Base-by-base conservation (phyloP, 2,113 vertebrate species). In the Ardeotis arabs region DNA sequence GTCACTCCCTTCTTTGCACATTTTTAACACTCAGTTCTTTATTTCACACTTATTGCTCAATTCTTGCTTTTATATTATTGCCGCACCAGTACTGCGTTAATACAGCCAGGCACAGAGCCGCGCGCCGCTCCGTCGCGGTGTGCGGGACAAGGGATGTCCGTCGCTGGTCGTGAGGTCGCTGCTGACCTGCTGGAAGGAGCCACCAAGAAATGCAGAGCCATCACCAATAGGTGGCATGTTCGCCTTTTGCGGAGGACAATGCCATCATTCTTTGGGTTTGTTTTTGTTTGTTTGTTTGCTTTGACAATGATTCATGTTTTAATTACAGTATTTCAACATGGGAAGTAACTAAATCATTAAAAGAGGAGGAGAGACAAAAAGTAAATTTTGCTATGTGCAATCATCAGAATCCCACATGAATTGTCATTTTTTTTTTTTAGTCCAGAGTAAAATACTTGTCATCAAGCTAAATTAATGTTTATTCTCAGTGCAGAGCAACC, bases 21-120 rank as follows among this genome's bases (percentile, higher is more conserved):
- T 96, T 91, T 97, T 91, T 94, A 96, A 87, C 96, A 82, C 91
- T 93, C 95, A 84, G 94, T 94, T 95, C 94, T 95, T 93, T 90
- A 89, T 95, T 97, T 97, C 96, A 97, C 97, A 96, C 97, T 96
- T 95, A 93, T 87, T 97, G 93, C 96, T 97, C 97, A 96, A 62
- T 97, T 97, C 93, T 94, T 94, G 94, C 94, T 96, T 91, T 95
- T 95, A 75, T 83, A 90, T 74, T 59, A 87, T 73, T 59, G 53
- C 93, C 69, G 75, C 74, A 80, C 82, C 58, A 44, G 84, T 37
- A 19, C n/a, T 64, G 80, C 77, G 49, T 69, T 96, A 95, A 95
- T 84, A 77, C 89, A 90, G n/a, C 44, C 24, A 14, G 3, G 47
- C 56, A 7, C 23, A 21, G 83, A 31, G 79, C 68, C n/a, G 15